Conservation (phyloP, 2,797 vertebrate genomes). For the Astyanax mexicanus region DNA sequence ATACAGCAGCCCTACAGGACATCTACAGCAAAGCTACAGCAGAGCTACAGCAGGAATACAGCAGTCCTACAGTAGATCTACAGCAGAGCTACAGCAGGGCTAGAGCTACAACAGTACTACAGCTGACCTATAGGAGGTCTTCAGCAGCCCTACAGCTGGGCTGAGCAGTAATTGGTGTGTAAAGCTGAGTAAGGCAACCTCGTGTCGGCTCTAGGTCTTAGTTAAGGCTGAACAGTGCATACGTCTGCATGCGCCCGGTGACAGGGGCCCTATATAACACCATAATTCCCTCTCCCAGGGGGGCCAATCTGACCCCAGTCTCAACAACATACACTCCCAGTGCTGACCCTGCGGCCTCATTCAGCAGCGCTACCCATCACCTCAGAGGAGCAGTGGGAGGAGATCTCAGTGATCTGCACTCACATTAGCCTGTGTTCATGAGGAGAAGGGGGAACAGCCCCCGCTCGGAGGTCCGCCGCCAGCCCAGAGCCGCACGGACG, state of each 20-base stretch:
- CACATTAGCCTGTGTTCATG: conserved; percentile 31
- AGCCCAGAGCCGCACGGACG: conserved; percentile 34
- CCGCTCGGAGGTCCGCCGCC: conserved; percentile 27
- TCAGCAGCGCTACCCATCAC: conserved; percentile 10
- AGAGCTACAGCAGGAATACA: too few species aligned
- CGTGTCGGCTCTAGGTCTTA: background rate
- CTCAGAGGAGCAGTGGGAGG: conserved; percentile 13
- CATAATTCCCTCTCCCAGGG: conserved; percentile 18
- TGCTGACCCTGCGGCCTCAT: conserved; percentile 33
- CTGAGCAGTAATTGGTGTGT: conserved; percentile 31
- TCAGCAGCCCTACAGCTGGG: background rate
- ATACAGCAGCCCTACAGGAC: too few species aligned
- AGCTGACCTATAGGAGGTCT: too few species aligned
- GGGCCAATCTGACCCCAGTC: background rate
- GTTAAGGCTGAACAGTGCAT: background rate
- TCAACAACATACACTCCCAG: conserved; percentile 14
- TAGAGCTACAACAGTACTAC: too few species aligned
- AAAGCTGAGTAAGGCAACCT: conserved; percentile 10
- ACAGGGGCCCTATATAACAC: background rate
- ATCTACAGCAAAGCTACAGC: too few species aligned
- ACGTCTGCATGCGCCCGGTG: background rate
- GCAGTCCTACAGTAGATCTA: too few species aligned
- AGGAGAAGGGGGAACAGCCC: conserved; percentile 37
- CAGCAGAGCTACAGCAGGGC: too few species aligned
- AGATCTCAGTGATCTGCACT: conserved; percentile 9